Evolutionary conservation across 2,797 vertebrate genomes (phyloP), one percentile per base, ranked within the genome.

Genomic region (Ataeniobius toweri): DNA sequence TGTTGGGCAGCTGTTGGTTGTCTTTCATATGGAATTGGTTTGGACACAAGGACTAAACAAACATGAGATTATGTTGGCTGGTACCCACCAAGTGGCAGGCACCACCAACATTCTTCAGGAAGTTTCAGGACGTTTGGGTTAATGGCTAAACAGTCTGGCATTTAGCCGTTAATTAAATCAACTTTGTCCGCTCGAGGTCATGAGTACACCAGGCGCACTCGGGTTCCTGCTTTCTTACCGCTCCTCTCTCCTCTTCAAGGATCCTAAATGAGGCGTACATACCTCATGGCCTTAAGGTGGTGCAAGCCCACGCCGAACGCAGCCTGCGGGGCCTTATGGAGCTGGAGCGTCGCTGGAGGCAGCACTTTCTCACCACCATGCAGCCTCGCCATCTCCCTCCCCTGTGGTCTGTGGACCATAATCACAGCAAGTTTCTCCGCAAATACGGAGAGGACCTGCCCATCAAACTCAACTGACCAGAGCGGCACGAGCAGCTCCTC

Each of bases 251-350:
- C 72, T n/a, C 65, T 20, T 80, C n/a, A 41, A 99, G 98, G 96
- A 96, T 99, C 88, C 96, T 95, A 85, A 99, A 99, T 20, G 96
- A 98, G 91, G 95, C 91, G 36, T 98, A 97, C 53, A 59, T 97
- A 56, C 97, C 98, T 2, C 98, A 99, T 0, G 98, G 98, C n/a
- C 96, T 98, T 90, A 99, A 98, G 95, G 97, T 99, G 90, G 98
- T 99, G 58, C 96, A 90, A 41, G 92, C 89, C 5, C 95, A 96
- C 18, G 95, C 96, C 0, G 85, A 91, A 80, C 93, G 77, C 1
- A 98, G 98, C 71, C 95, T 99, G 75, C 91, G 82, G 7, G 96
- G 97, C 67, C 96, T 99, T 67, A 97, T 99, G 95, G 94, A 95
- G 71, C 93, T 99, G 94, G 98, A 99, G 93, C 94, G 96, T 18